Evolutionary conservation across 2,113 vertebrate genomes (phyloP).

Genomic region (Telmatochromis brachygnathus): DNA sequence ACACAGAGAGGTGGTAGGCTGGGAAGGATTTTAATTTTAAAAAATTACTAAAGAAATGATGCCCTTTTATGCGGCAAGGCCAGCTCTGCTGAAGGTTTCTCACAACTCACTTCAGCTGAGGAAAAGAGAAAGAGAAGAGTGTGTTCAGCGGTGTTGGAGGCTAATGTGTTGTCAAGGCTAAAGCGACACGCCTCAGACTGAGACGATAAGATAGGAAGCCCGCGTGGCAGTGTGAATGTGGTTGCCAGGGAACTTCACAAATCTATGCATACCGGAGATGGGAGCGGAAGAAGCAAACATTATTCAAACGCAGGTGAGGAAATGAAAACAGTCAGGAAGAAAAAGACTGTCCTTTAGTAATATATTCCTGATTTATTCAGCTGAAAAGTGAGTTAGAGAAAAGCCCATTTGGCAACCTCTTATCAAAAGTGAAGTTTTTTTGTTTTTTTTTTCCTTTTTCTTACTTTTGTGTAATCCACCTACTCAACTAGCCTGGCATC

Average conservation of each 20-base stretch:
- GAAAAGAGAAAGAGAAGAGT: background rate
- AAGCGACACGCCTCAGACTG: background rate
- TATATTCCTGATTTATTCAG: slow-evolving; percentile 19
- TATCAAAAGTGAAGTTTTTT: background rate
- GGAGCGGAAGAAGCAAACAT: slow-evolving; percentile 15
- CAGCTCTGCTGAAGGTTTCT: background rate
- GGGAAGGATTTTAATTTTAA: background rate
- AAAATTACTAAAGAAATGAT: background rate
- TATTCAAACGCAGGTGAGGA: slow-evolving; percentile 40
- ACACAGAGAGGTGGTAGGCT: background rate
- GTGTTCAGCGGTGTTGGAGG: background rate
- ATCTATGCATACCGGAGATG: slow-evolving; percentile 23
- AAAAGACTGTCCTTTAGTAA: slow-evolving; percentile 17
- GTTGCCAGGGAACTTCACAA: slow-evolving; percentile 10
- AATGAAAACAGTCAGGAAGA: slow-evolving; percentile 42
- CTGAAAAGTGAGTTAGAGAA: background rate
- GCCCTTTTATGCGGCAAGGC: background rate
- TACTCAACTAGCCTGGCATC: background rate
- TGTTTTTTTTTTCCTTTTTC: background rate
- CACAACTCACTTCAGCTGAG: background rate
- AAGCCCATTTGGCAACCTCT: background rate
- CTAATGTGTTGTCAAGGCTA: slow-evolving; percentile 34
- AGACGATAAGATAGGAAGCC: slow-evolving; percentile 20
- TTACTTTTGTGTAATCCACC: background rate
- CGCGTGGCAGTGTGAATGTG: background rate